Evolutionary conservation across 2,888 invertebrate genomes (phyloP).

Genomic region (Trichacis sp.): DNA sequence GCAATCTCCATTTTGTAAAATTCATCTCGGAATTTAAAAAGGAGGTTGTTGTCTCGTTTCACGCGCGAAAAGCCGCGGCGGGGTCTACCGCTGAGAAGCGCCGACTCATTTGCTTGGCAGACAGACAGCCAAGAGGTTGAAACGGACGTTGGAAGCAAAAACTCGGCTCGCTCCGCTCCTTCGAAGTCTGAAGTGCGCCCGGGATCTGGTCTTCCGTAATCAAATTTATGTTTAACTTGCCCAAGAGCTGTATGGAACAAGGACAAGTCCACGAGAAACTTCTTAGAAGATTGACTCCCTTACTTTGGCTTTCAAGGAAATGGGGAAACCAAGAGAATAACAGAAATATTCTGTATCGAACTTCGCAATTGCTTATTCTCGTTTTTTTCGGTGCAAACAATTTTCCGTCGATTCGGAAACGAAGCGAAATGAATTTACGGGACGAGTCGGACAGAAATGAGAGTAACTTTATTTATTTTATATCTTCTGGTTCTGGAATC

Average conservation of each 20-base stretch:
- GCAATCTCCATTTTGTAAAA: not conserved
- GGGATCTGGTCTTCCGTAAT: constrained; percentile 54
- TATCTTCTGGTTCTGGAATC: not conserved
- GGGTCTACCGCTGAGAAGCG: not conserved
- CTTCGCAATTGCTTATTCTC: constrained; percentile 7
- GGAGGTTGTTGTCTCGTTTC: not conserved
- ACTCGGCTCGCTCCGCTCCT: constrained; percentile 10
- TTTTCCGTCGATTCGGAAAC: constrained; percentile 14
- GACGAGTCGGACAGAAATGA: constrained; percentile 16
- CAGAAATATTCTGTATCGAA: too few relatives aligned
- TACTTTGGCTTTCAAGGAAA: constrained; percentile 14
- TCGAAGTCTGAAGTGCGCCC: constrained; percentile 29
- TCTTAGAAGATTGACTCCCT: constrained; percentile 64
- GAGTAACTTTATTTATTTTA: constrained; percentile 12
- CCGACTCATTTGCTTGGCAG: constrained; percentile 8
- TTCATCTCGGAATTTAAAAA: constrained; percentile 1
- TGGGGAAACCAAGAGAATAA: constrained; percentile 1
- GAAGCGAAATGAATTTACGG: constrained; percentile 4
- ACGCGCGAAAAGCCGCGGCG: not conserved
- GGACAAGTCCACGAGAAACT: constrained; percentile 49
- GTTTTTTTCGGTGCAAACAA: constrained; percentile 12
- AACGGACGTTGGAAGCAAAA: constrained; percentile 9
- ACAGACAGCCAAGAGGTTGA: constrained; percentile 8
- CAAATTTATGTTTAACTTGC: constrained; percentile 65
- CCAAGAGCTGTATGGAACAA: constrained; percentile 17